Evolutionary conservation across 2,888 invertebrate species (phyloP).

Genomic region (Luperina nickerlii): DNA sequence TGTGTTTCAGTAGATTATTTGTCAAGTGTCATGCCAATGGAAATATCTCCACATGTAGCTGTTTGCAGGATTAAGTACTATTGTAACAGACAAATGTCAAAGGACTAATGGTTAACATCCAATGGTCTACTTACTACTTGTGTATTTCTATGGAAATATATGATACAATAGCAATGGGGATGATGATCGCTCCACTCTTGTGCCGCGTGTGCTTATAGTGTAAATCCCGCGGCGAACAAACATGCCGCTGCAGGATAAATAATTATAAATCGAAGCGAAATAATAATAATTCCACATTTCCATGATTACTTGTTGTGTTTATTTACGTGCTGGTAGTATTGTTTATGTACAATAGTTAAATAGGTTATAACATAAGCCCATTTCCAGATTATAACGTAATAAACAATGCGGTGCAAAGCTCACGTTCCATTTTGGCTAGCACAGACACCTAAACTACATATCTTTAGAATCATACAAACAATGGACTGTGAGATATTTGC

Average conservation of each 20-base stretch:
- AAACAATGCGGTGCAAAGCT: not conserved
- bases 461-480: not conserved
- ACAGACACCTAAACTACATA: too few relatives aligned
- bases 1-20: not conserved
- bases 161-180: not conserved
- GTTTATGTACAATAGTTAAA: not conserved
- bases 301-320: conserved; percentile 39
- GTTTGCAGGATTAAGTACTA: not conserved
- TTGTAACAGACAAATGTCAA: not conserved
- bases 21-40: conserved; percentile 15
- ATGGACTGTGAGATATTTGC: not conserved
- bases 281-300: conserved; percentile 50
- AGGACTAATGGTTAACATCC: not conserved
- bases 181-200: conserved; percentile 20
- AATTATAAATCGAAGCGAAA: conserved; percentile 60
- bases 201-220: conserved; percentile 17
- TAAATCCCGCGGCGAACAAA: conserved; percentile 48
- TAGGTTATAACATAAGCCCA: not conserved
- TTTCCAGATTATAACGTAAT: not conserved
- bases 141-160: not conserved
- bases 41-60: not conserved
- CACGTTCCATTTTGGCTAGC: not conserved
- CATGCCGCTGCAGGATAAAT: conserved; percentile 50
- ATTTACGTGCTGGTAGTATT: conserved; percentile 6
- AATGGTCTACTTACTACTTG: too few relatives aligned